Percentiles rank a stretch among this genome's conserved stretches.
Evolutionary conservation across 2,797 vertebrate species (phyloP).

Genomic region (Crocodylus rhombifer): DNA sequence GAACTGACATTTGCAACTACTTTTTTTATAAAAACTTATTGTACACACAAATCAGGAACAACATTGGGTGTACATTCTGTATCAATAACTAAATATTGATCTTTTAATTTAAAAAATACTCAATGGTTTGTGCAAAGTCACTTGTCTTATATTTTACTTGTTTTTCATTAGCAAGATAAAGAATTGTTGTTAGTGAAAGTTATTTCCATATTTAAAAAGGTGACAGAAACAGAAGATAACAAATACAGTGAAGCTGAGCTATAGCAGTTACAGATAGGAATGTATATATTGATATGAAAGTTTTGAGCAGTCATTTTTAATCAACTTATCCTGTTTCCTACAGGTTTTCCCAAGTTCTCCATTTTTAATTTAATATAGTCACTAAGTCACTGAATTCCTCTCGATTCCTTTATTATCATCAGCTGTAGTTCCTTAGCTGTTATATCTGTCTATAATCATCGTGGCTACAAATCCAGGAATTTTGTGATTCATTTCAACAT

Average conservation of each 20-base stretch:
- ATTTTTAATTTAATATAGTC: not conserved
- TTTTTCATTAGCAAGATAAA: not conserved
- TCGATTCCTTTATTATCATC: not conserved
- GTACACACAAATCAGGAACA: not conserved
- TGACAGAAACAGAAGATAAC: not conserved
- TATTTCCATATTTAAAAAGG: not conserved
- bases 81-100: not conserved
- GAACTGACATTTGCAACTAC: conserved; percentile 9
- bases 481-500: not conserved
- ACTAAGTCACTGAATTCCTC: not conserved
- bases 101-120: not conserved
- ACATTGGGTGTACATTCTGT: not conserved
- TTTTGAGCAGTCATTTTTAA: not conserved
- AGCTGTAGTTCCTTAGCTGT: not conserved
- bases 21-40: conserved; percentile 36
- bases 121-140: not conserved
- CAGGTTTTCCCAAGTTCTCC: not conserved
- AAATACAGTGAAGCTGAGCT: not conserved
- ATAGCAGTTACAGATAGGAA: not conserved
- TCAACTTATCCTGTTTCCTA: not conserved
- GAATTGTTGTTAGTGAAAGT: not conserved
- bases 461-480: not conserved
- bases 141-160: not conserved
- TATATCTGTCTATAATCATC: not conserved
- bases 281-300: not conserved